These are phyloP conservation scores for Galago senegalensis DNA, from an alignment of 2,797 vertebrate species.

Conservation along the genomic window DNA sequence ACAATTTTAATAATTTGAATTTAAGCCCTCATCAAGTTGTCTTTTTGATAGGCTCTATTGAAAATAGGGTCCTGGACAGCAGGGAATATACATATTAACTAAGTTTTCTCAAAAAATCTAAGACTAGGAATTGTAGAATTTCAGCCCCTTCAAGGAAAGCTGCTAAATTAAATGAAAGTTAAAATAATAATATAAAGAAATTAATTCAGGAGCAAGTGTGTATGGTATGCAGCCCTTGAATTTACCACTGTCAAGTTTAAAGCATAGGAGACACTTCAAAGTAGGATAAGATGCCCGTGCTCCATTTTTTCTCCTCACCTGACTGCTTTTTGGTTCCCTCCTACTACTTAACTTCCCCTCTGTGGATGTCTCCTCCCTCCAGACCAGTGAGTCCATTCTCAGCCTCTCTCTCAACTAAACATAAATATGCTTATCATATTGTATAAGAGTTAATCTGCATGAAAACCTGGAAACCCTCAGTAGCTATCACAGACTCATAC, in stretches of 20 bases:
- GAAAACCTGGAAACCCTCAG: neutral
- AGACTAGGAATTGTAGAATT: neutral
- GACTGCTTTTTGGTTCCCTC: neutral
- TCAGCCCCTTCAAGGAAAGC: neutral
- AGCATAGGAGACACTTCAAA: neutral
- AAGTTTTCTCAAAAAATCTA: constrained; percentile 17
- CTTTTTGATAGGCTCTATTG: neutral
- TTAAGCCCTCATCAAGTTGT: neutral
- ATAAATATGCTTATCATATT: neutral
- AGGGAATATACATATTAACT: neutral
- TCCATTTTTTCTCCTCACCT: neutral
- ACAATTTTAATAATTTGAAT: neutral
- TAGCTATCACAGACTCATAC: neutral
- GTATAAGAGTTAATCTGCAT: neutral
- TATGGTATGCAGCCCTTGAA: rapidly evolving
- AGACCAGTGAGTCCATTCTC: neutral
- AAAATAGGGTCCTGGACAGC: neutral
- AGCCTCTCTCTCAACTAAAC: neutral
- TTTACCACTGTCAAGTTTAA: neutral
- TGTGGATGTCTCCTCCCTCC: neutral
- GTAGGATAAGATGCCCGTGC: rapidly evolving
- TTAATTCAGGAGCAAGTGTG: neutral
- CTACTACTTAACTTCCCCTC: neutral
- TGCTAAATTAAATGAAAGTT: neutral
- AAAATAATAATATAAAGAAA: neutral